Conservation (phyloP, 1,140 invertebrate species). For the honey bee (Apis mellifera) region DNA sequence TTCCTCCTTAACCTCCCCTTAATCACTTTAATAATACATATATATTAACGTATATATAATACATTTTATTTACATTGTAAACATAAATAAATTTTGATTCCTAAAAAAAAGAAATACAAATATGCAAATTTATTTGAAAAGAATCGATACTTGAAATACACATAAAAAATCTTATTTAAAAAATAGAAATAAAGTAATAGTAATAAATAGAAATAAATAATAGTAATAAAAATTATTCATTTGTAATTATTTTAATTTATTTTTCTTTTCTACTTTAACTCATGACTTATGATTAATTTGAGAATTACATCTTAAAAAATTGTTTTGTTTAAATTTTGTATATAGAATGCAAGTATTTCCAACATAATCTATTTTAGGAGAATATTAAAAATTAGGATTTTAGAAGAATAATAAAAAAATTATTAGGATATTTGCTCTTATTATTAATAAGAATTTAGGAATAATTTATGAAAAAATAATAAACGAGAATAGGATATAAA, state of each 20-base stretch:
- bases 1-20: slow-evolving; percentile 50
- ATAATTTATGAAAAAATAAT: no score
- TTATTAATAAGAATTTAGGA: no score
- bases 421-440: no score
- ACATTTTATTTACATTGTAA: background rate
- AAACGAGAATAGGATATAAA: no score
- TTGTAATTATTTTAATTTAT: background rate
- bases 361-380: no score
- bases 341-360: no score
- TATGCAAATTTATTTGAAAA: background rate
- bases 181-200: no score
- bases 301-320: background rate
- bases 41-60: background rate
- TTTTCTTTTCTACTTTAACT: background rate
- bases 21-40: background rate
- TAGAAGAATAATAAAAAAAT: no score
- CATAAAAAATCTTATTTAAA: background rate
- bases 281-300: background rate
- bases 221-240: background rate
- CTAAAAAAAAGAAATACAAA: background rate
- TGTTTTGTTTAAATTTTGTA: background rate
- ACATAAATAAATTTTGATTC: background rate
- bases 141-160: background rate
- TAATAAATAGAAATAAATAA: background rate
- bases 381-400: no score